Evolutionary conservation across 2,888 invertebrate genomes (phyloP).

Genomic region (Agapostemon virescens): DNA sequence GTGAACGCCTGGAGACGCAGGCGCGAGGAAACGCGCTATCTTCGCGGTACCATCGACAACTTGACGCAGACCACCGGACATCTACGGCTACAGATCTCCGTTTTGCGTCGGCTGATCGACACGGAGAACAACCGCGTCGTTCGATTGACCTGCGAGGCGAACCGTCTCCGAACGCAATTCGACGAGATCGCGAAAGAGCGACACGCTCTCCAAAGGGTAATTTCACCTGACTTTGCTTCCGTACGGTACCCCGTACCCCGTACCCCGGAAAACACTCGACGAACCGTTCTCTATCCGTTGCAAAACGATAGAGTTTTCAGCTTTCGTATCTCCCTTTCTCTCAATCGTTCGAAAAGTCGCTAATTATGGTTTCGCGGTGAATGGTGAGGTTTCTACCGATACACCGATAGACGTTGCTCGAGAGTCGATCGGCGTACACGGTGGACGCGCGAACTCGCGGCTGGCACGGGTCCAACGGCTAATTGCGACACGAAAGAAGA

Average conservation of each 20-base stretch:
- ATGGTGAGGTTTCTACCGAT: constrained; percentile 6
- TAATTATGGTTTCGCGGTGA: background rate
- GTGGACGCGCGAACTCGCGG: constrained; percentile 25
- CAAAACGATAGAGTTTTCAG: no score
- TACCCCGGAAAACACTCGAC: background rate
- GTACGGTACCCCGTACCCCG: no score
- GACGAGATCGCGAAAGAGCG: constrained; percentile 81
- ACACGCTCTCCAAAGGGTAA: constrained; percentile 78
- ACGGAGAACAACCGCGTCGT: constrained; percentile 83
- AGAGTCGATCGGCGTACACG: constrained; percentile 48
- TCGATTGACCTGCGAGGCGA: constrained; percentile 81
- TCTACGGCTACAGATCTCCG: constrained; percentile 83
- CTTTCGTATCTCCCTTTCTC: no score
- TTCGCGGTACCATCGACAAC: constrained; percentile 81
- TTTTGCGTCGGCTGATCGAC: constrained; percentile 83
- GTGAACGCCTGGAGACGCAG: constrained; percentile 82
- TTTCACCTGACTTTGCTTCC: no score
- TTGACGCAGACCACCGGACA: constrained; percentile 81
- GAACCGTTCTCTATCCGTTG: background rate
- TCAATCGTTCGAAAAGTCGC: no score
- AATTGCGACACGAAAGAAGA: constrained; percentile 64
- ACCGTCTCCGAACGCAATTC: constrained; percentile 81
- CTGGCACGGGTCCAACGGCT: constrained; percentile 60
- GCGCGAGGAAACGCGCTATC: constrained; percentile 81
- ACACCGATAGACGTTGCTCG: constrained; percentile 37